Evolutionary conservation across 2,888 invertebrate genomes (phyloP), one percentile per base, ranked within the genome.

Genomic region (Drosophila flavopinicola): DNA sequence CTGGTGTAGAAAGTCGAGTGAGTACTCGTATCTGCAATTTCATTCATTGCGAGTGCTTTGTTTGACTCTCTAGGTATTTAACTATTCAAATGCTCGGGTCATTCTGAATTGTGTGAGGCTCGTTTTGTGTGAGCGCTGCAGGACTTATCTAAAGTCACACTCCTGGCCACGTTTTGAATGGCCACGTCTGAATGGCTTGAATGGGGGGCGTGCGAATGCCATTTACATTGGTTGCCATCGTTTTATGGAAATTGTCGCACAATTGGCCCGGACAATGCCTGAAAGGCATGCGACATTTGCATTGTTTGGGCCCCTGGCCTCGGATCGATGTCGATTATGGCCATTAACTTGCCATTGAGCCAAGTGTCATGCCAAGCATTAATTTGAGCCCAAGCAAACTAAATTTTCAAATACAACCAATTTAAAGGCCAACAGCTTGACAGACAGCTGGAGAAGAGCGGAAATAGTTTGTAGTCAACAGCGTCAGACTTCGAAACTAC

Each of bases 121-220:
- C 49, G 42, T 44, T 58, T 35, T 29, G 35, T 23, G 3, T 3
- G 20, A 42, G 20, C 30, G 27, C 45, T 45, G 17, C 52, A 27
- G 48, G 30, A 59, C 42, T 59, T 72, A 63, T 72, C 73, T 58
- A 41, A 52, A 67, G 63, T 58, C 71, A 48, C 63, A 72, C 73
- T 63, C 45, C 59, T 35, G 63, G 59, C 58, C 57, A 44, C 33
- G 37, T 42, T 61, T 20, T 47, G 27, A 41, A 48, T 41, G 35
- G 47, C 32, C 20, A 20, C 20, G 20, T 20, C 3, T 56, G n/a
- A 45, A 38, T 9, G 11, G 7, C 1, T 11, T 38, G 37, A 23
- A 30, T 33, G 39, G 24, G 7, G 17, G 24, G 23, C 25, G 33
- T 13, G 38, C 48, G 30, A 30, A 13, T 48, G 38, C 13, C 61